Base-by-base conservation (phyloP, 1,140 invertebrate species). In the Aplysia californica region DNA sequence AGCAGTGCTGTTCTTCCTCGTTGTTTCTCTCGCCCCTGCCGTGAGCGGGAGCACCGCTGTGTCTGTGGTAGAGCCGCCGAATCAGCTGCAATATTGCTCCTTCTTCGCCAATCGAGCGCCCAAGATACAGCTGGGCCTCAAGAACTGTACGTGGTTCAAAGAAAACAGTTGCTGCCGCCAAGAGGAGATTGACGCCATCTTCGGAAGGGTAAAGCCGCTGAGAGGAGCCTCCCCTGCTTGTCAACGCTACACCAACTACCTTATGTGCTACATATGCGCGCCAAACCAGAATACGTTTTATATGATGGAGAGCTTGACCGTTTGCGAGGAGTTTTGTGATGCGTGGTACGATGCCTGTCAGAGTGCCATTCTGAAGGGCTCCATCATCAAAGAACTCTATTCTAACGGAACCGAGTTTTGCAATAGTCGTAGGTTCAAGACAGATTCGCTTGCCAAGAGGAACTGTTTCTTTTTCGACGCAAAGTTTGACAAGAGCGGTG, bases 211-310 rank as follows among this genome's bases (percentile, higher is more conserved):
- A 21, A 90, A 89, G 74, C 88, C 89, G 4, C 80, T 90, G 6
- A 83, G 86, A 6, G 89, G 89, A 0, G 87, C 89, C 6, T 88
- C 89, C 3, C 76, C 67, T 4, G 79, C 83, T 10, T 90, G 89
- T 70, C 87, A 87, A 66, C 66, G 77, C 38, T 89, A 89, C 79
- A 84, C 89, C 0, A 90, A 90, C 79, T 89, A 88, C 78, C 79
- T 90, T 2, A 90, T 90, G 89, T 90, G 89, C 68, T 90, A 90
- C 72, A 87, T 90, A 21, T 90, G 89, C 75, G 84, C 87, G 18
- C 89, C 89, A 5, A 83, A 85, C 65, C 89, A 90, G 79, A 85
- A 87, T 76, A 67, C 70, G 29, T 90, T 89, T 76, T 90, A 90
- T 77, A 61, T 79, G 18, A 78, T 82, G 38, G 89, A 90, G 79